Evolutionary conservation across 2,797 vertebrate species (phyloP), one percentile per base, ranked within the genome.

Genomic region (Pitangus sulphuratus): DNA sequence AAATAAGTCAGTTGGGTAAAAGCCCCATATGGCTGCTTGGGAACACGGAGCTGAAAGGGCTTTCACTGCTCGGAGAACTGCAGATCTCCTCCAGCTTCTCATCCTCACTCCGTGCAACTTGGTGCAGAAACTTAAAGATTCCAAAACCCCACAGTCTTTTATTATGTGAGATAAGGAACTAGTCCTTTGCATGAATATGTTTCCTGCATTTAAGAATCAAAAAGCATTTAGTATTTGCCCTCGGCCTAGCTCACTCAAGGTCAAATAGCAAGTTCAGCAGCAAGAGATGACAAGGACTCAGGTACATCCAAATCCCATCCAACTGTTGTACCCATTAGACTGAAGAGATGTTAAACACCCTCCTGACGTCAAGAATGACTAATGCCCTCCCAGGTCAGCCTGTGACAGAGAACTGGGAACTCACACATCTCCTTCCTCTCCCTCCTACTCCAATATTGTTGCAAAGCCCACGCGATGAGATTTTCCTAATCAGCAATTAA

Each of bases 401-500:
- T 51, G 47, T 13, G 17, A 79, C 8, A 81, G 17, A 83, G 68
- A 85, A 50, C 72, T 72, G 62, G 62, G 61, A 94, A 93, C 44
- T 72, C 17, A 1, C 70, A 58, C 54, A 26, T 88, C 85, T 90
- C 56, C 64, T 88, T 93, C 72, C 80, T 88, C 88, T 84, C 70
- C 47, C 79, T 83, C 85, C 80, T 66, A 92, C 75, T 90, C 66
- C 58, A 71, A 3, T 57, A 72, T 25, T 61, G 20, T 91, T 87
- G 72, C 79, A 86, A 79, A 95, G 83, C 44, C 74, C 74, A 94
- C 3, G 3, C 64, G 58, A 91, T 48, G 42, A 90, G 47, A 88
- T 78, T 89, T 96, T 86, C 89, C 85, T 95, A 84, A 95, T 94
- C 91, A 82, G 93, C 94, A 95, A 80, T 95, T 94, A 94, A 95